phyloP scores from a whole-genome alignment of 2,797 vertebrate species.

The Enteromius anoplus region DNA sequence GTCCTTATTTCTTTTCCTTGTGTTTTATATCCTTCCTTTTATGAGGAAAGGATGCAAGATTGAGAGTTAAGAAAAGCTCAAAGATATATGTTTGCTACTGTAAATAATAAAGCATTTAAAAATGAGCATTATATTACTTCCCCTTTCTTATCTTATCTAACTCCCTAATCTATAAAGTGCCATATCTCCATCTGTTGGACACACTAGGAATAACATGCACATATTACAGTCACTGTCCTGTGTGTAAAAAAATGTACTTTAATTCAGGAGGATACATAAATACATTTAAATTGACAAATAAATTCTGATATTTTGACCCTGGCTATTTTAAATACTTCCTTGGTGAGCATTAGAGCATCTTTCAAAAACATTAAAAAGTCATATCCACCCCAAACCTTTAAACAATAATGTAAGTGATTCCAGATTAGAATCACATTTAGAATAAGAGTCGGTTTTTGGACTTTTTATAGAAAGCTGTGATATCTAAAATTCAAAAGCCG shows the following conservation, averaged over 20 bases:
- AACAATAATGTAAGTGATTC: background rate
- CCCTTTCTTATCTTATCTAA: background rate
- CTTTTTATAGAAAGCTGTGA: background rate
- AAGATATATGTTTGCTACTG: background rate
- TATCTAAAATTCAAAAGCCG: background rate
- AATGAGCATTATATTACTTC: background rate
- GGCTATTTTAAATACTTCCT: background rate
- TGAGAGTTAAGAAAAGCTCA: background rate
- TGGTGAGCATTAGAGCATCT: background rate
- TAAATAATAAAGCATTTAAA: constrained; percentile 5
- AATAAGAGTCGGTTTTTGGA: background rate
- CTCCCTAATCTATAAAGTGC: background rate
- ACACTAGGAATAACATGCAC: constrained; percentile 28
- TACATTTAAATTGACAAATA: background rate
- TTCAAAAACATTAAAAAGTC: constrained; percentile 4
- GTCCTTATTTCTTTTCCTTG: background rate
- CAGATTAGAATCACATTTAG: background rate
- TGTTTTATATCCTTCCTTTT: background rate
- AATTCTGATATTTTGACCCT: background rate
- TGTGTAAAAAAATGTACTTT: background rate
- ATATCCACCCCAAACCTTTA: background rate
- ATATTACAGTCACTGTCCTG: background rate
- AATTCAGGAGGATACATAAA: background rate
- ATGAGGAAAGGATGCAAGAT: background rate
- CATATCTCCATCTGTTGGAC: constrained; percentile 63